These are phyloP conservation scores for Bufo bufo DNA, from an alignment of 2,113 vertebrate genomes.

Conservation along the genomic window DNA sequence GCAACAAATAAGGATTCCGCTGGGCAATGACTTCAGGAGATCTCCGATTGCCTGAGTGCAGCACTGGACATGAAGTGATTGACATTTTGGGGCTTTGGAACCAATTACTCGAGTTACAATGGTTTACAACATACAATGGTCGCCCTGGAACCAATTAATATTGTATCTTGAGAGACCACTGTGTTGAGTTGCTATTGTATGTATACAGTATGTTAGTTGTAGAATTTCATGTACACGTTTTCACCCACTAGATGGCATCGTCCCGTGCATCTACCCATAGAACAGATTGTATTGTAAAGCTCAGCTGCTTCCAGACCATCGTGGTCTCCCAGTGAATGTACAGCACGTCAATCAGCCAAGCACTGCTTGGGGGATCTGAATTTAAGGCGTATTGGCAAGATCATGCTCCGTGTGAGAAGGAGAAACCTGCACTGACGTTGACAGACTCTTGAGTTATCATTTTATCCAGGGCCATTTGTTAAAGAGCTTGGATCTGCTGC, in stretches of 20 bases:
- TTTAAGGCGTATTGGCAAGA: not conserved
- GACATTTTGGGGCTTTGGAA: too few species aligned
- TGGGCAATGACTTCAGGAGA: too few species aligned
- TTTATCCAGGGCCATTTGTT: not conserved
- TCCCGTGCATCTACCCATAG: not conserved
- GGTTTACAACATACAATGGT: too few species aligned
- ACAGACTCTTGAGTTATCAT: not conserved
- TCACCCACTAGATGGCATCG: not conserved
- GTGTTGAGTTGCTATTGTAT: too few species aligned
- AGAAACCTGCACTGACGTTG: not conserved
- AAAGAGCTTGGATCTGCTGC: not conserved
- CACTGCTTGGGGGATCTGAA: not conserved
- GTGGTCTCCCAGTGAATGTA: not conserved
- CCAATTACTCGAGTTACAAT: too few species aligned
- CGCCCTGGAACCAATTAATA: too few species aligned
- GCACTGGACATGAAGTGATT: too few species aligned
- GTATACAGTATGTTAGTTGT: not conserved
- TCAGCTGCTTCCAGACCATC: not conserved
- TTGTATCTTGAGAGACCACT: too few species aligned
- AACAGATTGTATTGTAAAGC: not conserved
- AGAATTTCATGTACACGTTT: not conserved
- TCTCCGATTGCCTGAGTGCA: too few species aligned
- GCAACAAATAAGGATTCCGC: too few species aligned
- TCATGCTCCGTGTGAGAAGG: not conserved
- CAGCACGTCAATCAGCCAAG: not conserved